These are phyloP conservation scores for Stenolophus ochropezus DNA, from an alignment of 2,888 invertebrate species.

Conservation along the genomic window DNA sequence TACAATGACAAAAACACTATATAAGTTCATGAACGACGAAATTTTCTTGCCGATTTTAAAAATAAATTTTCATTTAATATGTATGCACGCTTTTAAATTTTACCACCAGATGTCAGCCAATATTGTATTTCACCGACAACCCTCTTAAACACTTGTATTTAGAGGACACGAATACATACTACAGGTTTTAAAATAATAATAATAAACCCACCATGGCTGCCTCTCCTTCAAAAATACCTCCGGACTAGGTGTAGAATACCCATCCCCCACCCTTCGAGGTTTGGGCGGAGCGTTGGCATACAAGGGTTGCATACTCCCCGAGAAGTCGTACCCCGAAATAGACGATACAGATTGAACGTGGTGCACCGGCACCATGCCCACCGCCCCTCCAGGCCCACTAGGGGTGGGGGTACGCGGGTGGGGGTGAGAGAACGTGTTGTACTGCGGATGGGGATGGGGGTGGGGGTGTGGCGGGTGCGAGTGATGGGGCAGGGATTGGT, in stretches of 20 bases:
- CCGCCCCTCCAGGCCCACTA: not conserved
- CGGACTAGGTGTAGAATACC: slow-evolving; percentile 85
- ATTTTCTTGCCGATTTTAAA: no score
- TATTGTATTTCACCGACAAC: no score
- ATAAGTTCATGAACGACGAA: no score
- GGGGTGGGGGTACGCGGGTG: slow-evolving; percentile 6
- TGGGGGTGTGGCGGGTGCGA: not conserved
- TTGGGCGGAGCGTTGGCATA: slow-evolving; percentile 95
- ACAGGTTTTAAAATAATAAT: not conserved
- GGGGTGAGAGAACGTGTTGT: slow-evolving; percentile 9
- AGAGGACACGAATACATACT: no score
- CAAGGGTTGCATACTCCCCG: slow-evolving; percentile 78
- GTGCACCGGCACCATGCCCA: not conserved
- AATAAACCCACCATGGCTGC: not conserved
- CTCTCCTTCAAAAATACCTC: slow-evolving; percentile 70
- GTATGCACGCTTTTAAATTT: no score
- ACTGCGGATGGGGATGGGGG: slow-evolving; percentile 76
- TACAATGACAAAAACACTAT: no score
- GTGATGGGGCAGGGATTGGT: not conserved
- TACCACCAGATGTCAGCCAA: no score
- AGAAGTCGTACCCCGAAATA: slow-evolving; percentile 14
- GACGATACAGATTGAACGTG: slow-evolving; percentile 13
- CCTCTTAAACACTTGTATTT: no score
- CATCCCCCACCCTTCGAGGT: slow-evolving; percentile 86
- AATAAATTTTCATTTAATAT: no score